phyloP scores from a whole-genome alignment of 2,888 invertebrate genomes.

The Acronicta leporina region DNA sequence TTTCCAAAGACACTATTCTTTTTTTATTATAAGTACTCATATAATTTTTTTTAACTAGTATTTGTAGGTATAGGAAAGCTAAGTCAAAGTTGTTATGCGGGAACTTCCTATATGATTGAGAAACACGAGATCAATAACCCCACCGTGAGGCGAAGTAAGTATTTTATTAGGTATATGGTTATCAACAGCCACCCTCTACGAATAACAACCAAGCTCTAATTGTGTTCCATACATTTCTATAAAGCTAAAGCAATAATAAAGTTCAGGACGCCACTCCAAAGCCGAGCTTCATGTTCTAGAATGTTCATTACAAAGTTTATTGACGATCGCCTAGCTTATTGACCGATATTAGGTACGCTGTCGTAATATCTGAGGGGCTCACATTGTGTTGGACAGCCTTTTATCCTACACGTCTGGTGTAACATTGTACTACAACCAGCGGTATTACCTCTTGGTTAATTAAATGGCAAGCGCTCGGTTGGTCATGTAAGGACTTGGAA shows the following conservation, averaged over 20 bases:
- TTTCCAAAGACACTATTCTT: too few relatives aligned
- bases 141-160: too few relatives aligned
- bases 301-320: slow-evolving; percentile 6
- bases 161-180: too few relatives aligned
- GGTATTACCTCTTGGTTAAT: slow-evolving; percentile 30
- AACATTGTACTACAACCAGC: background rate
- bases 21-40: too few relatives aligned
- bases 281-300: background rate
- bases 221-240: too few relatives aligned
- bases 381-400: slow-evolving; percentile 24
- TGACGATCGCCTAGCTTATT: slow-evolving; percentile 23
- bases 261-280: background rate
- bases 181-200: too few relatives aligned
- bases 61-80: too few relatives aligned
- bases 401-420: slow-evolving; percentile 23
- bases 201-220: too few relatives aligned
- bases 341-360: slow-evolving; percentile 20
- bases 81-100: too few relatives aligned
- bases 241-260: background rate
- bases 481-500: slow-evolving; percentile 19
- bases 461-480: slow-evolving; percentile 15
- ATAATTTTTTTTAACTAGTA: too few relatives aligned
- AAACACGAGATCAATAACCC: too few relatives aligned
- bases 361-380: slow-evolving; percentile 38
- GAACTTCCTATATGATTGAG: too few relatives aligned